A percentile compares a stretch with the other conserved stretches of the same genome.
Conservation (phyloP, 1,140 invertebrate genomes). For the Drosophila fuyamai region DNA sequence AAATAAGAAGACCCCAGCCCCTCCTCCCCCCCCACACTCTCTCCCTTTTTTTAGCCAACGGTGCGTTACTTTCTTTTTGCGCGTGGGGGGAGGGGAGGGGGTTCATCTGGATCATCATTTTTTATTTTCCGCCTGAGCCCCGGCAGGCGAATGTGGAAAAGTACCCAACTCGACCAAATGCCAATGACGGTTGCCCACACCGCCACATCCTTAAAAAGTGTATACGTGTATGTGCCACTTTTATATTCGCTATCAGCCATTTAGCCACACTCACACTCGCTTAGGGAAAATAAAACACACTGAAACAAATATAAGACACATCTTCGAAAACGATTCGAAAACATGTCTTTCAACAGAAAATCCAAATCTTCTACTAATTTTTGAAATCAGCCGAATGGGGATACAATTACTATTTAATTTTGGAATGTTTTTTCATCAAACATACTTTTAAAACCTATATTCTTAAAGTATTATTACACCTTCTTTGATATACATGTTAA, state of each 20-base stretch:
- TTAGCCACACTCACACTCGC: conserved; percentile 44
- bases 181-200: conserved; percentile 33
- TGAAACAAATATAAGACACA: neutral
- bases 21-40: too few relatives aligned
- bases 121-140: conserved; percentile 78
- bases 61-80: conserved; percentile 48
- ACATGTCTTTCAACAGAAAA: too few relatives aligned
- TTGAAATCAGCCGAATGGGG: too few relatives aligned
- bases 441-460: too few relatives aligned
- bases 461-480: too few relatives aligned
- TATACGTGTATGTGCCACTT: conserved; percentile 59
- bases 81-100: neutral
- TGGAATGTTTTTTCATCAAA: too few relatives aligned
- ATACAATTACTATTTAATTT: too few relatives aligned
- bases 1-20: conserved; percentile 8
- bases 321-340: neutral
- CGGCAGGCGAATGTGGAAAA: conserved; percentile 64
- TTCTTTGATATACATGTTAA: too few relatives aligned
- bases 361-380: too few relatives aligned
- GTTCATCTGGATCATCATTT: conserved; percentile 77
- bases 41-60: conserved; percentile 29
- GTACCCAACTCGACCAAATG: conserved; percentile 55
- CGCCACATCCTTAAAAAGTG: conserved; percentile 11
- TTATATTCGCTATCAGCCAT: conserved; percentile 80
- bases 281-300: neutral